These are phyloP conservation scores for Danaus plexippus DNA, from an alignment of 1,140 invertebrate species.

Conservation along the genomic window DNA sequence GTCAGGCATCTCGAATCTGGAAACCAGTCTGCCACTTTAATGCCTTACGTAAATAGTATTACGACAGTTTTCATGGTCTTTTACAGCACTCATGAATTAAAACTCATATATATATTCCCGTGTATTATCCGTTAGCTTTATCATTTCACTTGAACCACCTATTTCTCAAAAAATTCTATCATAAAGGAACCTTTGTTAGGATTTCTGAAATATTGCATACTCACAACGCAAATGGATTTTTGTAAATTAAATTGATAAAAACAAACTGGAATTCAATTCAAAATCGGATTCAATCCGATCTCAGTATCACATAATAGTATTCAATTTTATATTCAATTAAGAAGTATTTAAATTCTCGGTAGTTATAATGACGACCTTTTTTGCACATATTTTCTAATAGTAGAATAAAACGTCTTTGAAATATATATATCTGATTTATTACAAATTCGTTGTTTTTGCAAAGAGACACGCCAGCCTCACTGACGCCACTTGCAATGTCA, in stretches of 20 bases:
- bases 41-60: too few relatives aligned
- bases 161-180: conserved; percentile 28
- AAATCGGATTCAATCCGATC: conserved; percentile 35
- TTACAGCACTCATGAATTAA: too few relatives aligned
- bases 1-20: too few relatives aligned
- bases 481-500: too few relatives aligned
- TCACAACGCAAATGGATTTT: conserved; percentile 42
- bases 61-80: too few relatives aligned
- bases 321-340: conserved; percentile 8
- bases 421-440: too few relatives aligned
- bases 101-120: background rate
- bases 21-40: too few relatives aligned
- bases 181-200: conserved; percentile 45
- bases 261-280: conserved; percentile 44
- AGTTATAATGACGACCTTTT: background rate
- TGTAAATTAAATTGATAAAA: conserved; percentile 27
- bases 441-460: too few relatives aligned
- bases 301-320: conserved; percentile 7
- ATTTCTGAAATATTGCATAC: conserved; percentile 53
- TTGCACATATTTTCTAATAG: too few relatives aligned
- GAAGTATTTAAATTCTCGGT: conserved; percentile 6
- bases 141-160: conserved; percentile 21
- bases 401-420: too few relatives aligned
- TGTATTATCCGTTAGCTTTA: conserved; percentile 7
- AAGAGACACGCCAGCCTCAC: too few relatives aligned